A percentile compares a stretch with the other conserved stretches of the same genome.
Conservation (phyloP, 2,797 vertebrate species). For the Sebastes wilsoni region DNA sequence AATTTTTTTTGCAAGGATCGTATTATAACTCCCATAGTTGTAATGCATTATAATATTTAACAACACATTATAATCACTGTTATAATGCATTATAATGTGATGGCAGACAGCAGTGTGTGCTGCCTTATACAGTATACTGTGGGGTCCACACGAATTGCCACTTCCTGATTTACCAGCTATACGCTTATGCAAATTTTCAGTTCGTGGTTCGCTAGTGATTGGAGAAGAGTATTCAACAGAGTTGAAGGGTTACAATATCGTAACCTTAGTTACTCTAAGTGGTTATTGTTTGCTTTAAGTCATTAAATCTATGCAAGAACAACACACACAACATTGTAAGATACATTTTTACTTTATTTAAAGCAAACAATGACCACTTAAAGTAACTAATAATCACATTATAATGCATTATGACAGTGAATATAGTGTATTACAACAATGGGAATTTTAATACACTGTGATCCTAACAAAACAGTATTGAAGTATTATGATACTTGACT, state of each 20-base stretch:
- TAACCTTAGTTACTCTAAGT: no score
- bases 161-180: no score
- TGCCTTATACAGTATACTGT: no score
- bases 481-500: neutral
- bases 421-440: neutral
- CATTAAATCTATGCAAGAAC: neutral
- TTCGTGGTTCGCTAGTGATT: no score
- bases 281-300: no score
- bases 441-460: neutral
- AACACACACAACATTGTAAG: neutral
- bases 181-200: no score
- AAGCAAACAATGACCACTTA: neutral
- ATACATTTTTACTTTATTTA: neutral
- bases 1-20: neutral
- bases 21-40: neutral
- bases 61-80: no score
- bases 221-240: no score
- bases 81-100: no score
- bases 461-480: neutral
- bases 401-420: neutral
- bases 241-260: no score
- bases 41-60: neutral
- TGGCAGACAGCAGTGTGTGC: no score
- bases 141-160: no score
- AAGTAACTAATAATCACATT: neutral